A percentile compares a stretch with the other conserved stretches of the same genome.
These are phyloP conservation scores for Anagyrus pseudococci DNA, from an alignment of 2,888 invertebrate genomes.

Conservation along the genomic window DNA sequence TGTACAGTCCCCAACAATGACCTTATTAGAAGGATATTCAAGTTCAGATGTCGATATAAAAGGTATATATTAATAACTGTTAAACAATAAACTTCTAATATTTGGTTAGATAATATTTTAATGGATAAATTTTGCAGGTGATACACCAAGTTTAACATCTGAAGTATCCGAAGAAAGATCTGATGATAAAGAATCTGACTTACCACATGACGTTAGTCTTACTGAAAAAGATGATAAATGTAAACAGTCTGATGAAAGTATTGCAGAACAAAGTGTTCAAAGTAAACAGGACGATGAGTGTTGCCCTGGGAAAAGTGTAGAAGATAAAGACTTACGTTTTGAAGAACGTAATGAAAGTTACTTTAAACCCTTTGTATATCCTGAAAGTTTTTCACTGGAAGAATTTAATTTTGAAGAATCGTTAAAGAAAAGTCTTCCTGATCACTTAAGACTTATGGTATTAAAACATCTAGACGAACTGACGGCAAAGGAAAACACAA, in stretches of 20 bases:
- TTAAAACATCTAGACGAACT: slow-evolving; percentile 54
- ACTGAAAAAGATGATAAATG: slow-evolving; percentile 12
- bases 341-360: too few relatives aligned
- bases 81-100: slow-evolving; percentile 5
- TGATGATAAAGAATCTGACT: slow-evolving; percentile 32
- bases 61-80: too few relatives aligned
- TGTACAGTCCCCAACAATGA: slow-evolving; percentile 74
- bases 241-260: slow-evolving; percentile 29
- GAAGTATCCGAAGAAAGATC: slow-evolving; percentile 38
- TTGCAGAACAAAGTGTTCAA: slow-evolving; percentile 34
- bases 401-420: slow-evolving; percentile 16
- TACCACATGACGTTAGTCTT: slow-evolving; percentile 33
- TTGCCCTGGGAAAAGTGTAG: background rate
- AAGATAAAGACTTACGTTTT: too few relatives aligned
- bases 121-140: slow-evolving; percentile 23
- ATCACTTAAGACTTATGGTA: slow-evolving; percentile 49
- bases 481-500: slow-evolving; percentile 29
- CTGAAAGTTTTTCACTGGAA: background rate
- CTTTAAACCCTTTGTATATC: slow-evolving; percentile 16
- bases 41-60: slow-evolving; percentile 63
- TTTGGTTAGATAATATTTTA: background rate
- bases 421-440: slow-evolving; percentile 38
- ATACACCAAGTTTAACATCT: slow-evolving; percentile 34
- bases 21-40: slow-evolving; percentile 71
- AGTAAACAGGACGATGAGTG: slow-evolving; percentile 31